A percentile compares a stretch with the other conserved stretches of the same genome.
Conservation (phyloP, 2,888 invertebrate genomes). For the Caenorhabditis parvicauda region DNA sequence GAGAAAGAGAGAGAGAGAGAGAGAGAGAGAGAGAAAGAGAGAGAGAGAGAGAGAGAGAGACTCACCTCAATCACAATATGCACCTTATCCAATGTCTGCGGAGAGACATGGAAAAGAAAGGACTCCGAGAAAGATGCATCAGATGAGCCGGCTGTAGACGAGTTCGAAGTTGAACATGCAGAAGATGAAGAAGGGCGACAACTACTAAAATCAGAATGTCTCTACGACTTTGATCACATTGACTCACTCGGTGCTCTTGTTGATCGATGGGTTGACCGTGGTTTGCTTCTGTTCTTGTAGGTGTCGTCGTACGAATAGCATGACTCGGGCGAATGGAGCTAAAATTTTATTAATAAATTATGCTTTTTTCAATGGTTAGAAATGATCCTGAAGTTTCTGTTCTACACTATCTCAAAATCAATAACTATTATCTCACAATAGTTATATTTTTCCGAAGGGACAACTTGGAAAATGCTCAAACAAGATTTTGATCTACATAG, state of each 20-base stretch:
- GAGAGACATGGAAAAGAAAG: slow-evolving; percentile 51
- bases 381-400: not conserved
- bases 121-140: slow-evolving; percentile 53
- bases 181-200: slow-evolving; percentile 45
- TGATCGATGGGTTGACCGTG: slow-evolving; percentile 44
- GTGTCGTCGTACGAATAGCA: slow-evolving; percentile 54
- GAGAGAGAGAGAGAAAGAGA: not conserved
- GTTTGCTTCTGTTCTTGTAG: slow-evolving; percentile 56
- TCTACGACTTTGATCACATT: not conserved
- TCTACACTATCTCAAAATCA: not conserved
- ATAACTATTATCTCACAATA: too few relatives aligned
- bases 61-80: slow-evolving; percentile 55
- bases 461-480: too few relatives aligned
- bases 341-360: slow-evolving; percentile 4
- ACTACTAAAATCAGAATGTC: slow-evolving; percentile 24
- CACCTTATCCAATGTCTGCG: slow-evolving; percentile 38
- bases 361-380: not conserved
- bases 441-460: too few relatives aligned
- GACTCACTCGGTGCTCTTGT: slow-evolving; percentile 37
- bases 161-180: slow-evolving; percentile 34
- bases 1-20: not conserved
- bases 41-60: not conserved
- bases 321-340: slow-evolving; percentile 53
- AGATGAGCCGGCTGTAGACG: slow-evolving; percentile 34
- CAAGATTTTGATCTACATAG: too few relatives aligned